These are phyloP conservation scores for Drosophila birchii DNA, from an alignment of 2,888 invertebrate species.

Conservation along the genomic window DNA sequence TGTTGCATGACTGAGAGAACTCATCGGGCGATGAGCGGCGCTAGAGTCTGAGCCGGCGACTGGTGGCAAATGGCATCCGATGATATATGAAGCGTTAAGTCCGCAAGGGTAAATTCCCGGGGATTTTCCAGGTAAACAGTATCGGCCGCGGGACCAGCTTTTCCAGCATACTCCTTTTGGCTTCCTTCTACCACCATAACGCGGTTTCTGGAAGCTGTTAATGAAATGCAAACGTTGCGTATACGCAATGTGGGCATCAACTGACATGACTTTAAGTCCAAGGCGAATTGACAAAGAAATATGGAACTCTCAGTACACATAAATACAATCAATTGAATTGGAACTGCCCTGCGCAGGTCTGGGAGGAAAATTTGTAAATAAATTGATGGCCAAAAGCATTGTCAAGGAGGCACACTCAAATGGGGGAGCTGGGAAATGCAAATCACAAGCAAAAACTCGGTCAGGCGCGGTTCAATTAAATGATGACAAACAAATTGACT, in stretches of 20 bases:
- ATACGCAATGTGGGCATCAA: conserved; percentile 48
- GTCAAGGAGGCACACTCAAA: not conserved
- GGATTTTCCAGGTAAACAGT: conserved; percentile 3
- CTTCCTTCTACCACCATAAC: not conserved
- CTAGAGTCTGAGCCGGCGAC: conserved; percentile 2
- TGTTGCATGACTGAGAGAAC: conserved; percentile 51
- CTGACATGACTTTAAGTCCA: conserved; percentile 34
- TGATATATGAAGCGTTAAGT: conserved; percentile 26
- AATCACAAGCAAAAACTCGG: conserved; percentile 16
- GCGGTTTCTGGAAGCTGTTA: conserved; percentile 52
- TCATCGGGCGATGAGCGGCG: conserved; percentile 31
- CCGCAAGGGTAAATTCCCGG: conserved; percentile 1
- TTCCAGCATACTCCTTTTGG: not conserved
- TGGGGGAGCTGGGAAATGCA: not conserved
- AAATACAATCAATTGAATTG: conserved; percentile 15
- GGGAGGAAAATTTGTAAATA: conserved; percentile 16
- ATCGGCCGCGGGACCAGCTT: not conserved
- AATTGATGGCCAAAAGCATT: conserved; percentile 22
- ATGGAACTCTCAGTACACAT: conserved; percentile 19
- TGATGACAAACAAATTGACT: conserved; percentile 31
- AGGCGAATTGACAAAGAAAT: conserved; percentile 45
- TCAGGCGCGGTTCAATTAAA: conserved; percentile 52
- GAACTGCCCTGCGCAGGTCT: conserved; percentile 4
- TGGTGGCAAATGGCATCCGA: conserved; percentile 21
- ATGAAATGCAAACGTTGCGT: conserved; percentile 65